Base-by-base conservation (phyloP, 2,113 vertebrate species). In the Ia io region DNA sequence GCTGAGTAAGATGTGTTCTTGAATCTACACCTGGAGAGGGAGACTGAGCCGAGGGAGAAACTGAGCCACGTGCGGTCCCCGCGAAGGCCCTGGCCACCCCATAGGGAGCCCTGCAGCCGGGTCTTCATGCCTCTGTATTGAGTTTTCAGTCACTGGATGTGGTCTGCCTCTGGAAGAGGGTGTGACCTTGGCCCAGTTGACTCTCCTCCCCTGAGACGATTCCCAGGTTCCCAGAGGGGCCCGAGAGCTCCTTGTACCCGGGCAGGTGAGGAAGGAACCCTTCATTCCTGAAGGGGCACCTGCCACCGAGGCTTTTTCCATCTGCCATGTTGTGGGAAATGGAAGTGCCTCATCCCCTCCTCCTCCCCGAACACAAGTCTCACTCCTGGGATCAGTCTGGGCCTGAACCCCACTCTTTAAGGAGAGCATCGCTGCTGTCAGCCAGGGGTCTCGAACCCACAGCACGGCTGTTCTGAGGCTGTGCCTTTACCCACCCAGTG, bases 51-150 rank as follows among this genome's bases (percentile, higher is more conserved):
- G 5, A 56, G 22, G 30, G 49, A 56, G 56, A 65, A 37, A 35
- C 0, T 44, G 80, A 69, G 47, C 13, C 22, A 17, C 16, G 0
- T 11, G 22, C 3, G 44, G 35, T 28, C 25, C 76, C 23, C 20
- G 37, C 9, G 22, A 42, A 90, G 71, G 67, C 65, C 67, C 44
- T 37, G 4, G 40, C 32, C 4, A 20, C 5, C 44, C 37, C 56
- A 30, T 2, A 9, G 10, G 20, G 25, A 87, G 18, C 35, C 14
- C 32, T 2, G 12, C 37, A 65, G 71, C n/a, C 18, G 42, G 22
- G 20, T 17, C 40, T 77, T 47, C 16, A 12, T 10, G 9, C 6
- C 9, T 63, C 16, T 35, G 13, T 22, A 3, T 42, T 59, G 83
- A 28, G 40, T 28, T n/a, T 59, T 51, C 53, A 37, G 69, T 61